Base-by-base conservation (phyloP, 1,140 invertebrate genomes). In the Polypedilum pembai region DNA sequence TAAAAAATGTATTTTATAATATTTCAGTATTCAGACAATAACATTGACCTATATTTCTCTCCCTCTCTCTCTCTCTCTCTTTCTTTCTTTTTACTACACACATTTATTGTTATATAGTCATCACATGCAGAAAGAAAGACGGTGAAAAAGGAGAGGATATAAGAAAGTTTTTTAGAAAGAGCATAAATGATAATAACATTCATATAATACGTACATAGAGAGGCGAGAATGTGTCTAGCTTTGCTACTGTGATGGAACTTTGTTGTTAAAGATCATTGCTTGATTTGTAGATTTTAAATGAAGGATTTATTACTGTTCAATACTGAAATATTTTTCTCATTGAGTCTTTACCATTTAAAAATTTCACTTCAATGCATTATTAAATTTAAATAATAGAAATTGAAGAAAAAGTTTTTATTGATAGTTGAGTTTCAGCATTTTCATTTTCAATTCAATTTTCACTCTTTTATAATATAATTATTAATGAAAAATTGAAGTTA, bases 1-100 rank as follows among this genome's bases (percentile, higher is more conserved):
- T 69, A 21, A 69, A 69, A 69, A 69, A 69, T 69, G 17, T 69
- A 7, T 69, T 69, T 69, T 69, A 69, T 69, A 69, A 69, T 69
- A 69, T 56, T n/a, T 56, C 45, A 17, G n/a, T 12, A 56, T 18
- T 69, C 65, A 69, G 65, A 69, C 65, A 69, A 69, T 69, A 69
- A 69, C 65, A 69, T 69, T 69, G 65, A 69, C 65, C 65, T 69
- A 69, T 18, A 69, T 69, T 69, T 56, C 12, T 4, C 3, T 56
- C 45, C 15, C 12, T 56, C 45, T 56, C 15, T 56, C 24, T 56
- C 12, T n/a, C 45, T n/a, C 45, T n/a, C 45, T 4, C 12, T 56
- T n/a, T 56, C 41, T 33, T 33, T 33, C 24, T 33, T 33, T 33
- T 33, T 33, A 33, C 24, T 33, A 33, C 24, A 33, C 45, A 56